Conservation (phyloP, 2,113 vertebrate genomes). For the Falcunculus frontatus region DNA sequence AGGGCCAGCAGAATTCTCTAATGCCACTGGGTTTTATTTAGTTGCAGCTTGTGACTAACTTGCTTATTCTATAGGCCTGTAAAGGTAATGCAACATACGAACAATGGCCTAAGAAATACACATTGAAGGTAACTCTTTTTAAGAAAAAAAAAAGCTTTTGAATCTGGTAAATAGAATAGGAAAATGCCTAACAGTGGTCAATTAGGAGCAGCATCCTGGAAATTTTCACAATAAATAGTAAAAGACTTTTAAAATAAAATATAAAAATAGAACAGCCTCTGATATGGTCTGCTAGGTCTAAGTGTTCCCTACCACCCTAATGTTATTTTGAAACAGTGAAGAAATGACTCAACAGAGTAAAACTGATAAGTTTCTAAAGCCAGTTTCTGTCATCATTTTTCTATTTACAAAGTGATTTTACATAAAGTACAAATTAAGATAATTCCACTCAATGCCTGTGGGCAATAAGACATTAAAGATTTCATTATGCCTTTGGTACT, state of each 20-base stretch:
- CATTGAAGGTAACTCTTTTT: not conserved
- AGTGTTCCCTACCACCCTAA: not conserved
- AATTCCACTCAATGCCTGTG: not conserved
- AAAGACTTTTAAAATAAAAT: not conserved
- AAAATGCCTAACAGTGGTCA: not conserved
- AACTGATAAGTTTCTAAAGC: not conserved
- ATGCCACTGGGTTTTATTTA: not conserved
- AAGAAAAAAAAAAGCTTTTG: not conserved
- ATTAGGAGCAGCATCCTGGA: not conserved
- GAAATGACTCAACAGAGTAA: not conserved
- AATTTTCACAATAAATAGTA: not conserved
- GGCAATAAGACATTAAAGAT: not conserved
- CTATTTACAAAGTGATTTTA: not conserved
- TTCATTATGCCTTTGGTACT: not conserved
- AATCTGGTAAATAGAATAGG: not conserved
- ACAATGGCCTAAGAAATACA: not conserved
- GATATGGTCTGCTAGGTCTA: not conserved
- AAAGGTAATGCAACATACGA: not conserved
- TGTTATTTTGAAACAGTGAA: not conserved
- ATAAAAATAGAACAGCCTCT: not conserved
- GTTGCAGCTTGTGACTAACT: not conserved
- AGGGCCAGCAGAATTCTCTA: not conserved
- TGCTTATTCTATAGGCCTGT: not conserved
- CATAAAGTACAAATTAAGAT: not conserved
- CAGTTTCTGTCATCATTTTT: not conserved